phyloP scores from a whole-genome alignment of 2,888 invertebrate species.

The Anodontia alba region DNA sequence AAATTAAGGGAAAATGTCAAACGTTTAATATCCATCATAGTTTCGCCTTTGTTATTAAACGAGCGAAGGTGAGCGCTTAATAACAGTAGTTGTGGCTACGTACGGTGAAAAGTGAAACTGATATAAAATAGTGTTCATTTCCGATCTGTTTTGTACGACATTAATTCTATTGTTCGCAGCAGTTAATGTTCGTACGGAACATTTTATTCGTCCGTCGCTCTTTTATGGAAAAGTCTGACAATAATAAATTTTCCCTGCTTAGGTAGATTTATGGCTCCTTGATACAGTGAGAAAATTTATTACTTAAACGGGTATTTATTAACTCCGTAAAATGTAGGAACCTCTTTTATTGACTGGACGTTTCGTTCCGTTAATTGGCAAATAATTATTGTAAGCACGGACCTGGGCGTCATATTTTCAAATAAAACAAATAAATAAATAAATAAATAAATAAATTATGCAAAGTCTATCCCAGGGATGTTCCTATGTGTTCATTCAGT shows the following conservation, averaged over 20 bases:
- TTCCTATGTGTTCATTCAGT: too few species aligned
- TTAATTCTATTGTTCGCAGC: background rate
- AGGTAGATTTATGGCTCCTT: background rate
- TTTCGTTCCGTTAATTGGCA: too few species aligned
- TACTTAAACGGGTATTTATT: background rate
- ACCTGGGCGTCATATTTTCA: too few species aligned
- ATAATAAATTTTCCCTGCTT: background rate
- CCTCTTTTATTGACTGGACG: too few species aligned
- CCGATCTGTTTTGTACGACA: constrained; percentile 7
- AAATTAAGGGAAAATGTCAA: constrained; percentile 56
- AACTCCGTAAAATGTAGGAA: too few species aligned
- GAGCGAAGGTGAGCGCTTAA: constrained; percentile 31
- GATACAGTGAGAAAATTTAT: background rate
- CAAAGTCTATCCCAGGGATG: too few species aligned
- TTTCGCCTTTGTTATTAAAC: constrained; percentile 31
- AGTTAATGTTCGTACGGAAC: background rate
- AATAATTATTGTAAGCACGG: too few species aligned
- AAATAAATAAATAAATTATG: too few species aligned
- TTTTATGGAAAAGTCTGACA: background rate
- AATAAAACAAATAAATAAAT: too few species aligned
- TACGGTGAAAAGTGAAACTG: constrained; percentile 15
- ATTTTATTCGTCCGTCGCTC: background rate
- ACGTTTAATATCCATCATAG: constrained; percentile 28
- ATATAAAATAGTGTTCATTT: constrained; percentile 9
- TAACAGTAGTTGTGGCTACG: constrained; percentile 4